Evolutionary conservation across 2,797 vertebrate species (phyloP), one percentile per base, ranked within the genome.

Genomic region (Ficedula albicollis): DNA sequence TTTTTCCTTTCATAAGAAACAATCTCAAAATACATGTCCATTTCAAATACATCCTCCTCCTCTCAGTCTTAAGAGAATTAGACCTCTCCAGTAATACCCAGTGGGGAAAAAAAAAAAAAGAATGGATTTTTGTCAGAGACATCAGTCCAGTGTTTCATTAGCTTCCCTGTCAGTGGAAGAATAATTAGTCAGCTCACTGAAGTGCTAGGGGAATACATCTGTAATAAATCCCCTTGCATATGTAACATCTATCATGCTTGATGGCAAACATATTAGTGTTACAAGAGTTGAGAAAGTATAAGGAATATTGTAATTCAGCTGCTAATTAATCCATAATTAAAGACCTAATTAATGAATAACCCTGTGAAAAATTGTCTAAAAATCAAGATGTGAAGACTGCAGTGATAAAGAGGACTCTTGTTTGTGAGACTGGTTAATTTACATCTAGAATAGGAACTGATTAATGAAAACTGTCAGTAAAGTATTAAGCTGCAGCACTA

Each of bases 281-380:
- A 92, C 84, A 93, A 90, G 89, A 85, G 38, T 78, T 92, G 81
- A 74, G 73, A 67, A 94, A 91, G 64, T 93, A 83, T 87, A 94
- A 95, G 66, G 81, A 95, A 93, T 92, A 89, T 83, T 80, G 60
- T 80, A 87, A 93, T 94, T 94, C 84, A 84, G 26, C 18, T 87
- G 67, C 64, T 96, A 95, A 96, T 96, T 97, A 96, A 95, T 95
- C 80, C 52, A 90, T 94, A 95, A 93, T 96, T 97, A 96, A 95
- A 94, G 58, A 94, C 22, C 74, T 95, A 96, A 96, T 97, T 96
- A 97, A 96, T 96, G 74, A 96, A 94, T 95, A 96, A 91, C 48
- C 74, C 36, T 32, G n/a, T 90, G 74, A 96, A 94, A 96, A 94
- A 84, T 48, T 87, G 68, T 87, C 81, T 94, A 84, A 94, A 93